Evolutionary conservation across 2,888 invertebrate genomes (phyloP), one percentile per base, ranked within the genome.

Genomic region (Cataglyphis albicans): DNA sequence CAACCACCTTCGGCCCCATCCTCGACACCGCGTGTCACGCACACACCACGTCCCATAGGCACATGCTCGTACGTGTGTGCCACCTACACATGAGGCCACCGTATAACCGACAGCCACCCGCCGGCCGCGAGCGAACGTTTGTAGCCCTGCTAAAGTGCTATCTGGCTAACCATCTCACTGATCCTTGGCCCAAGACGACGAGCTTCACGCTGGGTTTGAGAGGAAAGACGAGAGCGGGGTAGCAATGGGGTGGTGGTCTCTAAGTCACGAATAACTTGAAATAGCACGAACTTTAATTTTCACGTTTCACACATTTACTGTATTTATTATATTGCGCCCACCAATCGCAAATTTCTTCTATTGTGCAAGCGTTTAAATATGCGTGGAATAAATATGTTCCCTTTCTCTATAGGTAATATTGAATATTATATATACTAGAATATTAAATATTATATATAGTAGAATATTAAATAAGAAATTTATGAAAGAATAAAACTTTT

Each of bases 1-100:
- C 91, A 88, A 88, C 90, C 90, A 91, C 91, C 90, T 90, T 88
- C 84, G 84, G 86, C 90, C 91, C 91, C 89, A 85, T 89, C 86
- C 88, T 86, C 85, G 82, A 72, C 81, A 81, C 73, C 73, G 59
- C 70, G 59, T 76, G 75, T 75, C 64, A 75, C 76, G 65, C 65
- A 63, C 59, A 75, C 65, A 57, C 32, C 6, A 35, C 44, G 48
- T 38, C 35, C 12, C 64, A 57, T 48, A 55, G 25, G 10, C 52
- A 83, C 83, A 83, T n/a, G 6, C 35, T 65, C 63, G 84, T 81
- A 57, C 44, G 32, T 32, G 41, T 59, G 41, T 44, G 73, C 61
- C 70, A 76, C 63, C 48, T 12, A 70, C 52, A 44, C 38, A 21
- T 1, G 21, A 21, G 15, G 18, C 35, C 65, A 29, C 12, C n/a